Conservation (phyloP, 2,113 vertebrate species). For the Phyllostomus hastatus region DNA sequence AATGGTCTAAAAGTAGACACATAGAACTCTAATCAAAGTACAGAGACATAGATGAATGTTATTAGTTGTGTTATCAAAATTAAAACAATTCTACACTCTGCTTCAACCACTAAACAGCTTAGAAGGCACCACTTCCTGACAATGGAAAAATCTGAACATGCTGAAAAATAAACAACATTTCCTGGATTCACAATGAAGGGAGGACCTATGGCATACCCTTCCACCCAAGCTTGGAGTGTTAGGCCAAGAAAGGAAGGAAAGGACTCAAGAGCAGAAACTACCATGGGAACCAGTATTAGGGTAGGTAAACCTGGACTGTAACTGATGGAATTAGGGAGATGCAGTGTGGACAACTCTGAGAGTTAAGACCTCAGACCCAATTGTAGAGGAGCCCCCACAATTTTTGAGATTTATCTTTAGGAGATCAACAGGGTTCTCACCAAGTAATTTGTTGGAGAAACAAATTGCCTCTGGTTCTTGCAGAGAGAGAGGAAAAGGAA, state of each 20-base stretch:
- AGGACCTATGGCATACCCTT: not conserved
- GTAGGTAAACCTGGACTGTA: not conserved
- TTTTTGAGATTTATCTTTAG: not conserved
- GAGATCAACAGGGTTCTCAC: not conserved
- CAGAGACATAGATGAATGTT: not conserved
- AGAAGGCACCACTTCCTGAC: not conserved
- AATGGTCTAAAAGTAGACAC: not conserved
- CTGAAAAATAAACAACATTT: not conserved
- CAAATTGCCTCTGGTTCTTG: not conserved
- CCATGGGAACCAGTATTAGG: not conserved
- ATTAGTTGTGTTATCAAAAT: not conserved
- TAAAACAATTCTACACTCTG: not conserved
- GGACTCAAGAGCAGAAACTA: not conserved
- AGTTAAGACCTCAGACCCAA: not conserved
- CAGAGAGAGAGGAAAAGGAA: not conserved
- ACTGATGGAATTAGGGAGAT: not conserved
- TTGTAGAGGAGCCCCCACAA: accelerated
- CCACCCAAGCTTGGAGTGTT: not conserved
- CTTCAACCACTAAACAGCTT: not conserved
- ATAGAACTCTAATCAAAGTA: not conserved
- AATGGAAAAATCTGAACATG: not conserved
- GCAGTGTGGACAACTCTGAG: not conserved
- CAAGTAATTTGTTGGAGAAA: not conserved
- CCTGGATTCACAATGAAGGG: not conserved
- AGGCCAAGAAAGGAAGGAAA: not conserved